These are phyloP conservation scores for Diloba caeruleocephala DNA, from an alignment of 2,888 invertebrate genomes.

Conservation along the genomic window DNA sequence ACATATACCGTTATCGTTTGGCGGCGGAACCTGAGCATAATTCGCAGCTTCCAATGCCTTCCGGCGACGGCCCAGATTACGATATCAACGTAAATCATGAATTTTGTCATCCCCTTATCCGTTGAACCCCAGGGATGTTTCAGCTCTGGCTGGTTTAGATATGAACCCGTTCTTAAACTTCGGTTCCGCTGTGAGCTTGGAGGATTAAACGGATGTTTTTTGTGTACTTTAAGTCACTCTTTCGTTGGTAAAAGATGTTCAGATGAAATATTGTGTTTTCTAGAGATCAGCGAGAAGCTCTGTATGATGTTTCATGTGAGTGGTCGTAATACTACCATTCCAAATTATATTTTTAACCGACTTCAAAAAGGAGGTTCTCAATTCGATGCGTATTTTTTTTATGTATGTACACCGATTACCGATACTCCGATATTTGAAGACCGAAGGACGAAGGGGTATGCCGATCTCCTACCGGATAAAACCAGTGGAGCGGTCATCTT, in stretches of 20 bases:
- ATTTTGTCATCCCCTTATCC: constrained; percentile 51
- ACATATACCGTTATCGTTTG: constrained; percentile 44
- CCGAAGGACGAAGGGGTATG: too few species aligned
- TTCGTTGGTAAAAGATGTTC: neutral
- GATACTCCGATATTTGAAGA: too few species aligned
- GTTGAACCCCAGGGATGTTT: constrained; percentile 30
- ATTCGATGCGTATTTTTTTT: too few species aligned
- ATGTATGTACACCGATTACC: too few species aligned
- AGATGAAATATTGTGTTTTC: neutral
- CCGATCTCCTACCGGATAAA: too few species aligned
- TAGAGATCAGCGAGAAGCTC: neutral
- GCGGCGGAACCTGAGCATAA: constrained; percentile 50
- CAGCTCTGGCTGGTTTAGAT: constrained; percentile 30
- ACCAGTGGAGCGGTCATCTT: too few species aligned
- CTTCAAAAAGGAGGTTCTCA: too few species aligned
- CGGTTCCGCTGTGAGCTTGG: constrained; percentile 26
- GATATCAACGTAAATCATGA: constrained; percentile 59
- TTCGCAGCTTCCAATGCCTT: constrained; percentile 56
- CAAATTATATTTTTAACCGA: too few species aligned
- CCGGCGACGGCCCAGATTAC: constrained; percentile 51
- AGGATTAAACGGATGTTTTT: constrained; percentile 28
- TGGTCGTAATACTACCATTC: too few species aligned
- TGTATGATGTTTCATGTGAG: neutral
- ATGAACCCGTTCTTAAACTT: constrained; percentile 26
- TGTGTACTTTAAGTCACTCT: constrained; percentile 7